Percentiles rank a stretch among this genome's conserved stretches.
Conservation (phyloP, 2,797 vertebrate genomes). For the Urosaurus nigricauda region DNA sequence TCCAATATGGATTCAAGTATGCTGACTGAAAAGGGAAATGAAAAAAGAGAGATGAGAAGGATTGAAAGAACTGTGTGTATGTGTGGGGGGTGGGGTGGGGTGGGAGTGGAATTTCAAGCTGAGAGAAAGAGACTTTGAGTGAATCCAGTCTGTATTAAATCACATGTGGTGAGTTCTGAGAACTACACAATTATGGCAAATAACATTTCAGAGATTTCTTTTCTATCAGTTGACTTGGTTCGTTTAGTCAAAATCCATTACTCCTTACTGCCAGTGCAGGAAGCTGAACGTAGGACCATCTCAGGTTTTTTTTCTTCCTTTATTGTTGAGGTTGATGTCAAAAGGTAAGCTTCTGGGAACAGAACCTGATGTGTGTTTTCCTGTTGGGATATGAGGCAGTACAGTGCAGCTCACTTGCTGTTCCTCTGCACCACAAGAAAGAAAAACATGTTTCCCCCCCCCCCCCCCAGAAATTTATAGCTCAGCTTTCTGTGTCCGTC, state of each 20-base stretch:
- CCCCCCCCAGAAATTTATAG: constrained; percentile 8
- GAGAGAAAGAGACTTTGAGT: constrained; percentile 47
- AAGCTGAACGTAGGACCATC: constrained; percentile 61
- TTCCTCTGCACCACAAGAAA: constrained; percentile 37
- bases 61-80: constrained; percentile 44
- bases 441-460: constrained; percentile 18
- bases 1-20: constrained; percentile 79
- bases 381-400: constrained; percentile 36
- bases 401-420: constrained; percentile 41
- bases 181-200: constrained; percentile 27
- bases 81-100: too few species aligned
- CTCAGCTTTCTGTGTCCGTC: background rate
- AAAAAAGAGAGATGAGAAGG: background rate
- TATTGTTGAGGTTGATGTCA: constrained; percentile 18
- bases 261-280: constrained; percentile 50
- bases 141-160: constrained; percentile 46
- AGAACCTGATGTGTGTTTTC: constrained; percentile 52
- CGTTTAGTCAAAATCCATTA: constrained; percentile 40
- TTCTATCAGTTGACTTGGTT: constrained; percentile 53
- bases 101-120: constrained; percentile 17
- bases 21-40: constrained; percentile 72
- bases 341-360: constrained; percentile 64
- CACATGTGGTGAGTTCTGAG: constrained; percentile 43
- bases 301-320: constrained; percentile 61
- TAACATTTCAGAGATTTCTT: constrained; percentile 49